Percentiles rank a stretch among this genome's conserved stretches.
Conservation (phyloP, 1,140 invertebrate species). For the Hestina assimilis region DNA sequence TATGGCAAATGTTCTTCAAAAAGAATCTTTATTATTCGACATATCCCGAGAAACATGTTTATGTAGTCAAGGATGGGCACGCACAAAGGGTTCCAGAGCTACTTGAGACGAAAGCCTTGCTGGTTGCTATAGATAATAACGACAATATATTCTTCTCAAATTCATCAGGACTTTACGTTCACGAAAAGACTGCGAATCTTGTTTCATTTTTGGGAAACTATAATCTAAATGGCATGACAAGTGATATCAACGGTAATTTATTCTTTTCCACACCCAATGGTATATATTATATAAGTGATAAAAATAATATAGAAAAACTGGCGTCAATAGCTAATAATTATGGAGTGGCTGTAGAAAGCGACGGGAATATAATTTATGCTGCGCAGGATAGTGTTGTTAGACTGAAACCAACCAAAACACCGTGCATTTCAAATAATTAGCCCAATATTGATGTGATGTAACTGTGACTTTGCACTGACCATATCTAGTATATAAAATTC, state of each 20-base stretch:
- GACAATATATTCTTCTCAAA: constrained; percentile 45
- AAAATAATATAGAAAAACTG: constrained; percentile 26
- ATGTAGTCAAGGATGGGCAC: constrained; percentile 32
- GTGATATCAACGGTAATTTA: constrained; percentile 43
- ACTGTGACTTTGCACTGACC: too few relatives aligned
- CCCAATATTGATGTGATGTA: too few relatives aligned
- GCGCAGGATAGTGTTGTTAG: constrained; percentile 33
- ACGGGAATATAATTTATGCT: constrained; percentile 44
- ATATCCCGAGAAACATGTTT: constrained; percentile 45
- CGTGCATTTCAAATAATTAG: too few relatives aligned
- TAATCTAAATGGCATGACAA: constrained; percentile 42
- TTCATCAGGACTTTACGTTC: constrained; percentile 40
- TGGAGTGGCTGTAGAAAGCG: constrained; percentile 38
- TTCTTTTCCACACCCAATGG: constrained; percentile 47
- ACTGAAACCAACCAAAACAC: constrained; percentile 32
- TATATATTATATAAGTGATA: constrained; percentile 40
- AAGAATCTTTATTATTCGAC: constrained; percentile 48
- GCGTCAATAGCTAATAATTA: constrained; percentile 31
- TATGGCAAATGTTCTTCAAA: constrained; percentile 61
- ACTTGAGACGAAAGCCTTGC: constrained; percentile 34
- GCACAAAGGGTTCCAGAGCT: constrained; percentile 37
- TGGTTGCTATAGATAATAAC: constrained; percentile 41
- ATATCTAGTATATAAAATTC: too few relatives aligned
- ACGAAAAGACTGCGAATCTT: constrained; percentile 20
- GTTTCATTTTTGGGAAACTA: constrained; percentile 31